Evolutionary conservation across 1,140 invertebrate genomes (phyloP).

Genomic region (Penaeus chinensis): DNA sequence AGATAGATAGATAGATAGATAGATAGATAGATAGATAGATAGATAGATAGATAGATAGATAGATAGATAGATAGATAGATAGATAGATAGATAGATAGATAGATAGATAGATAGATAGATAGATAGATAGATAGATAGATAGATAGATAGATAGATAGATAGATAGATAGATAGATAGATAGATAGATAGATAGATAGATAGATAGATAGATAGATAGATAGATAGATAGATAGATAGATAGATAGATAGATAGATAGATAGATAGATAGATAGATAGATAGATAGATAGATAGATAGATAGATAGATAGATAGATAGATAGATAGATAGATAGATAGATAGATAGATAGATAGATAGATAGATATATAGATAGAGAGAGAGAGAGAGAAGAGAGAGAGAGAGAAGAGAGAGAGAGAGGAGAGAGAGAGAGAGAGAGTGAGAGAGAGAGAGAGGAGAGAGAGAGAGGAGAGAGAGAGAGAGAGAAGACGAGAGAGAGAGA

Average conservation of each 20-base stretch:
- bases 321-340: not conserved
- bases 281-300: not conserved
- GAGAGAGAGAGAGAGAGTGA: not conserved
- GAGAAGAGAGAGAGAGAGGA: not conserved
- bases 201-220: not conserved
- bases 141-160: conserved; percentile 12
- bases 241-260: conserved; percentile 21
- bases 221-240: too few relatives aligned
- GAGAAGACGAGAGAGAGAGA: not conserved
- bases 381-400: not conserved
- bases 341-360: too few relatives aligned
- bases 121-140: too few relatives aligned
- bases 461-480: too few relatives aligned
- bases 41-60: conserved; percentile 12
- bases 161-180: conserved; percentile 21
- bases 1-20: not conserved
- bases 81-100: conserved; percentile 15
- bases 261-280: conserved; percentile 25
- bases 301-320: not conserved
- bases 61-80: conserved; percentile 21
- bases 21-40: too few relatives aligned
- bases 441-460: not conserved
- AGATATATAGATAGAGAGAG: not conserved
- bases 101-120: not conserved
- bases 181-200: conserved; percentile 15